Evolutionary conservation across 2,888 invertebrate species (phyloP).

Genomic region (Helicoverpa assulta): DNA sequence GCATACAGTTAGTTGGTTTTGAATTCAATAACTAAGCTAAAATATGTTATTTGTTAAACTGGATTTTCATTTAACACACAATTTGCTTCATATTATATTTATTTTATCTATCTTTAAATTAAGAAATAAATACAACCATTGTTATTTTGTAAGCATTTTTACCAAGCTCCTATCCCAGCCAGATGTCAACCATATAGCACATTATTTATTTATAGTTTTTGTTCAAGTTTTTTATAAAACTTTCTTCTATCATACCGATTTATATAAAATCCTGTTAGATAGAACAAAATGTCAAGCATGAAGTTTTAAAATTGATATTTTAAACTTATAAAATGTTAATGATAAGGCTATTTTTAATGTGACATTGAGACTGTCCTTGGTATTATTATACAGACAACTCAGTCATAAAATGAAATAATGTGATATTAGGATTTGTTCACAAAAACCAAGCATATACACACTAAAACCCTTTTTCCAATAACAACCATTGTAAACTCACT

Average conservation of each 20-base stretch:
- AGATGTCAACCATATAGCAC: constrained; percentile 46
- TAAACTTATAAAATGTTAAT: too few relatives aligned
- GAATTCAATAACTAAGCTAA: too few relatives aligned
- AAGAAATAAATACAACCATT: neutral
- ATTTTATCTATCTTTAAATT: neutral
- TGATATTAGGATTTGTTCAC: constrained; percentile 42
- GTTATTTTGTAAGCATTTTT: constrained; percentile 44
- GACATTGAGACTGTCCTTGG: too few relatives aligned
- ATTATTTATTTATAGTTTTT: constrained; percentile 1
- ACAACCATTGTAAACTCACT: constrained; percentile 67
- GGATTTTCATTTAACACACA: neutral
- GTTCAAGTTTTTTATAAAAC: neutral
- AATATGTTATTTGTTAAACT: too few relatives aligned
- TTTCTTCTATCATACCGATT: too few relatives aligned
- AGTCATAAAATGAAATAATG: constrained; percentile 12
- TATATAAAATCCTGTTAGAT: too few relatives aligned
- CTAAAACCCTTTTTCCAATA: constrained; percentile 52
- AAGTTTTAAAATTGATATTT: too few relatives aligned
- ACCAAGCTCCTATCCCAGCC: constrained; percentile 46
- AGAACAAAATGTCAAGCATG: too few relatives aligned
- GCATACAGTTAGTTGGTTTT: too few relatives aligned
- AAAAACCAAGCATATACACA: constrained; percentile 30
- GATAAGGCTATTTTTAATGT: too few relatives aligned
- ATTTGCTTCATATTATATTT: neutral
- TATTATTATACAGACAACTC: too few relatives aligned